phyloP scores from a whole-genome alignment of 1,140 invertebrate genomes.

The Lepidurus apus region DNA sequence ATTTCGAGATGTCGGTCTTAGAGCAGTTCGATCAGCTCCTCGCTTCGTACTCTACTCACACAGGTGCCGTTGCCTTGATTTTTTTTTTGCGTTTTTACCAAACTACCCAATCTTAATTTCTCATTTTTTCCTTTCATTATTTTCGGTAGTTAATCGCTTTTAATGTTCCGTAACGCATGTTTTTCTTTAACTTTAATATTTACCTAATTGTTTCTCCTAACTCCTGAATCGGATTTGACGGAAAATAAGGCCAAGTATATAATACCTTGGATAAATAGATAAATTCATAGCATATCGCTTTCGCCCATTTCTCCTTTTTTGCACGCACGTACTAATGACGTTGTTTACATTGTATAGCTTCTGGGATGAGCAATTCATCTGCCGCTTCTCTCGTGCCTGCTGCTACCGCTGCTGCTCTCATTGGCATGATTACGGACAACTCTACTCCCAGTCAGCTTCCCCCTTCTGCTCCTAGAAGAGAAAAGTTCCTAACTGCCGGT shows the following conservation, averaged over 20 bases:
- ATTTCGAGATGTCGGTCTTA: slow-evolving; percentile 33
- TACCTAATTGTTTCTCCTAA: neutral
- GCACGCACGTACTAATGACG: too few relatives aligned
- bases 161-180: neutral
- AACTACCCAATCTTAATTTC: slow-evolving; percentile 28
- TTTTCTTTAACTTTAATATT: neutral
- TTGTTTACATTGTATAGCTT: neutral
- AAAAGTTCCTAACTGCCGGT: slow-evolving; percentile 4
- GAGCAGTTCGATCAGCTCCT: slow-evolving; percentile 34
- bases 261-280: too few relatives aligned
- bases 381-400: neutral
- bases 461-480: neutral
- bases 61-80: slow-evolving; percentile 18
- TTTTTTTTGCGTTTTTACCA: slow-evolving; percentile 35
- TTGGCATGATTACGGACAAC: neutral
- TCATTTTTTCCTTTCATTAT: slow-evolving; percentile 30
- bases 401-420: neutral
- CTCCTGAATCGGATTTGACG: neutral
- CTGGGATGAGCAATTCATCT: neutral
- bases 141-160: neutral
- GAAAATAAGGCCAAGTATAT: too few relatives aligned
- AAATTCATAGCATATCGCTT: neutral
- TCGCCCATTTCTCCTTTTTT: neutral
- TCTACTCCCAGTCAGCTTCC: neutral
- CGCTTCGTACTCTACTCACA: slow-evolving; percentile 31